phyloP scores from a whole-genome alignment of 2,888 invertebrate species.

The Exephanes ischioxanthus region DNA sequence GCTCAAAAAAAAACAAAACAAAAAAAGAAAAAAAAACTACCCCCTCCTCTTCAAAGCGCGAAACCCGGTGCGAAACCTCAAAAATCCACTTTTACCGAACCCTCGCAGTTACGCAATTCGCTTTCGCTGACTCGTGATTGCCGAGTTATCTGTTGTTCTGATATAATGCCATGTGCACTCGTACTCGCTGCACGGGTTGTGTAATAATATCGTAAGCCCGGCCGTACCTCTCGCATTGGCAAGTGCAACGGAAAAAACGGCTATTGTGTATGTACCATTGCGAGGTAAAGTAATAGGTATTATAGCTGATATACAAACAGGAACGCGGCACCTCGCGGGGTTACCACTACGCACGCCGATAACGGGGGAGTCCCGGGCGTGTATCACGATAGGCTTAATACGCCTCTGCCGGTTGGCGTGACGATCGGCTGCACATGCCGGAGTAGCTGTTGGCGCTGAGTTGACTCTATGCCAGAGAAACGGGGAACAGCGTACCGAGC shows the following conservation, averaged over 20 bases:
- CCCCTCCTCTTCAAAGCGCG: not conserved
- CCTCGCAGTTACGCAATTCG: not conserved
- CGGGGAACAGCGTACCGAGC: conserved; percentile 11
- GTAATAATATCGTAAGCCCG: not conserved
- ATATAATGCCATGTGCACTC: conserved; percentile 35
- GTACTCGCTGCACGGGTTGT: not conserved
- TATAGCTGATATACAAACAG: conserved; percentile 35
- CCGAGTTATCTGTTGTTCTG: not conserved
- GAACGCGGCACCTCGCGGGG: not conserved
- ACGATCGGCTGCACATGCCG: conserved; percentile 10
- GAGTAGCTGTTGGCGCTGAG: conserved; percentile 4
- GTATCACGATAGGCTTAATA: conserved; percentile 23
- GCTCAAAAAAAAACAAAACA: too few species aligned
- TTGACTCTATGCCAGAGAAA: conserved; percentile 40
- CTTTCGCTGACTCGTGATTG: conserved; percentile 14
- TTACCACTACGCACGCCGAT: conserved; percentile 42
- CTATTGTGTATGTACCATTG: not conserved
- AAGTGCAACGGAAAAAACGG: not conserved
- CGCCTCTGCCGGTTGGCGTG: conserved; percentile 48
- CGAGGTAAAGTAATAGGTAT: conserved; percentile 41
- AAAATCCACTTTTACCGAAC: not conserved
- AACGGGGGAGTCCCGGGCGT: conserved; percentile 14
- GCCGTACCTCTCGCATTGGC: not conserved
- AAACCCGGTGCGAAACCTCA: not conserved
- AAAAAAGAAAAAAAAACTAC: not conserved